Evolutionary conservation across 2,888 invertebrate species (phyloP).

Genomic region (Crossocerus cetratus): DNA sequence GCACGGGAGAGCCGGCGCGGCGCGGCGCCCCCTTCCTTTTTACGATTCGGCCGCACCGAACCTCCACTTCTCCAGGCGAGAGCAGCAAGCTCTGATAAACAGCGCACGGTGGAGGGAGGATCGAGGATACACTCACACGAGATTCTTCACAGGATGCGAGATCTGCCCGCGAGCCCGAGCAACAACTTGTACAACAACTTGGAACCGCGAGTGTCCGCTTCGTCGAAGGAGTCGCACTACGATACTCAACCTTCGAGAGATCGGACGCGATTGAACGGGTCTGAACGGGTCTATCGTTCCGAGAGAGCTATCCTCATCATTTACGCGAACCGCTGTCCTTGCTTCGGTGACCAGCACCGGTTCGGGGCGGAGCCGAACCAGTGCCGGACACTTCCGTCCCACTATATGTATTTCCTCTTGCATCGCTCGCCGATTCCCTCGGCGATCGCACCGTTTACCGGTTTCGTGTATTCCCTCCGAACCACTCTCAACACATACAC

Average conservation of each 20-base stretch:
- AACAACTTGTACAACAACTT: not conserved
- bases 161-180: not conserved
- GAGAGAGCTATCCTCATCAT: conserved; percentile 20
- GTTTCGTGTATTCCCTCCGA: too few species aligned
- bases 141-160: too few species aligned
- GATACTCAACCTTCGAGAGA: conserved; percentile 35
- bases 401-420: not conserved
- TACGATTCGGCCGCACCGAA: not conserved
- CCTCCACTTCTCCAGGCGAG: too few species aligned
- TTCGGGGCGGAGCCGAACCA: not conserved
- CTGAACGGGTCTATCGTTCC: too few species aligned
- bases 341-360: not conserved
- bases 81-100: too few species aligned
- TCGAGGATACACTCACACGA: too few species aligned
- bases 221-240: conserved; percentile 24
- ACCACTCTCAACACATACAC: too few species aligned
- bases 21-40: not conserved
- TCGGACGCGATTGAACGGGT: conserved; percentile 41
- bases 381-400: not conserved
- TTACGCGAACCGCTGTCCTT: conserved; percentile 16
- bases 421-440: not conserved
- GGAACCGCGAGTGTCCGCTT: too few species aligned
- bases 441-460: too few species aligned
- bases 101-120: too few species aligned
- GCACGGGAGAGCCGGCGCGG: not conserved